Conservation (phyloP, 2,888 invertebrate species). For the Cryptosula pallasiana region DNA sequence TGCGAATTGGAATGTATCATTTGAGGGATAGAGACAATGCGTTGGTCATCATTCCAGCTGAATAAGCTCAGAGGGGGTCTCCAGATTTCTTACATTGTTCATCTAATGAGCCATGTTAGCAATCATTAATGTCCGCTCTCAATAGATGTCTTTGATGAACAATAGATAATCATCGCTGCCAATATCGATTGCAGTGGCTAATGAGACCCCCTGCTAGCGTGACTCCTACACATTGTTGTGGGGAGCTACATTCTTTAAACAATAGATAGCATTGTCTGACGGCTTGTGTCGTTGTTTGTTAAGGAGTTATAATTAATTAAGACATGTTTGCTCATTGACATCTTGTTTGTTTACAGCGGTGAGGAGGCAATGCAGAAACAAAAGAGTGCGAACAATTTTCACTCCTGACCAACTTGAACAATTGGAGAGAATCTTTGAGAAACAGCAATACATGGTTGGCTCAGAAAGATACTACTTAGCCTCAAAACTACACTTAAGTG, state of each 20-base stretch:
- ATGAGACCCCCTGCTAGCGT: constrained; percentile 19
- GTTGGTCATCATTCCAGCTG: neutral
- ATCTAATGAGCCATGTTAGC: constrained; percentile 1
- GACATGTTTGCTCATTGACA: neutral
- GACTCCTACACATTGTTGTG: neutral
- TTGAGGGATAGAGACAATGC: neutral
- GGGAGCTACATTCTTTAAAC: neutral
- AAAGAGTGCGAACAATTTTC: constrained; percentile 90
- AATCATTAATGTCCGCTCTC: neutral
- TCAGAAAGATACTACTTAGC: constrained; percentile 85
- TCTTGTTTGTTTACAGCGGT: constrained; percentile 1
- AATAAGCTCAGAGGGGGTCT: constrained; percentile 1
- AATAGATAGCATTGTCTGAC: neutral
- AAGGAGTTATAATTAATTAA: neutral
- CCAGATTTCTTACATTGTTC: neutral
- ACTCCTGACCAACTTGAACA: constrained; percentile 91
- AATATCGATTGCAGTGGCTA: neutral
- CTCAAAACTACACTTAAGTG: constrained; percentile 76
- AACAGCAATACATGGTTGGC: constrained; percentile 97
- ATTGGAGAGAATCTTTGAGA: constrained; percentile 86
- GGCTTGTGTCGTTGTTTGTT: neutral
- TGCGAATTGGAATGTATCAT: too few species aligned
- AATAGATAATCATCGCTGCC: neutral
- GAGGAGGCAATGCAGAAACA: constrained; percentile 62
- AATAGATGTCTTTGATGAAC: neutral